Evolutionary conservation across 1,140 invertebrate species (phyloP).

Genomic region (Charaxes varanes): DNA sequence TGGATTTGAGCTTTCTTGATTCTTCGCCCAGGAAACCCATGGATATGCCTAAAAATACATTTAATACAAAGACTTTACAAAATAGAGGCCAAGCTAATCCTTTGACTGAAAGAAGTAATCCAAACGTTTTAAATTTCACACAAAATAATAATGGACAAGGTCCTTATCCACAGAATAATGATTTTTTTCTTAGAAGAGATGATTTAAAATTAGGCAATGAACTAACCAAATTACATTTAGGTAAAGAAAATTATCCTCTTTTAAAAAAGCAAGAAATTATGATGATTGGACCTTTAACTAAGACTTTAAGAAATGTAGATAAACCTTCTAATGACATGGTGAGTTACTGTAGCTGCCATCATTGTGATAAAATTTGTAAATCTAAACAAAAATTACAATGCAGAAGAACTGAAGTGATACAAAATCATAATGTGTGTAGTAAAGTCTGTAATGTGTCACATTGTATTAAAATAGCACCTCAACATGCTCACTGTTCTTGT

Average conservation of each 20-base stretch:
- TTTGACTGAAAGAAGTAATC: neutral
- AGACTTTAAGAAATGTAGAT: neutral
- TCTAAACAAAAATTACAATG: slow-evolving; percentile 1
- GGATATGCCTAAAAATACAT: slow-evolving; percentile 1
- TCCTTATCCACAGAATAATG: slow-evolving; percentile 28
- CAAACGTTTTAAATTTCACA: slow-evolving; percentile 25
- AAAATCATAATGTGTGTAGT: slow-evolving; percentile 6
- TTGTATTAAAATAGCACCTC: slow-evolving; percentile 4
- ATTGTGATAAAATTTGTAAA: slow-evolving; percentile 28
- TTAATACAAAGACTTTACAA: neutral
- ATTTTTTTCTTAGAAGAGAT: slow-evolving; percentile 50
- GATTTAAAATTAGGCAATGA: slow-evolving; percentile 36
- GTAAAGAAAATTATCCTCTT: slow-evolving; percentile 47
- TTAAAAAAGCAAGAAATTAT: slow-evolving; percentile 38
- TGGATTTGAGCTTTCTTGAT: slow-evolving; percentile 60
- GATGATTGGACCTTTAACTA: slow-evolving; percentile 16
- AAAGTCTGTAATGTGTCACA: slow-evolving; percentile 11
- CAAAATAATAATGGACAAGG: slow-evolving; percentile 30
- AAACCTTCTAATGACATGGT: slow-evolving; percentile 8
- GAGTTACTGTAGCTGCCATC: slow-evolving; percentile 38
- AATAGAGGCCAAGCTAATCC: neutral
- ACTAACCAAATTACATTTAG: slow-evolving; percentile 30
- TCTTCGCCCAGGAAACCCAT: slow-evolving; percentile 23
- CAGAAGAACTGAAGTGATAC: neutral
- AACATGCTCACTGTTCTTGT: slow-evolving; percentile 12